Evolutionary conservation across 2,888 invertebrate species (phyloP), one percentile per base, ranked within the genome.

Genomic region (Stramonita haemastoma): DNA sequence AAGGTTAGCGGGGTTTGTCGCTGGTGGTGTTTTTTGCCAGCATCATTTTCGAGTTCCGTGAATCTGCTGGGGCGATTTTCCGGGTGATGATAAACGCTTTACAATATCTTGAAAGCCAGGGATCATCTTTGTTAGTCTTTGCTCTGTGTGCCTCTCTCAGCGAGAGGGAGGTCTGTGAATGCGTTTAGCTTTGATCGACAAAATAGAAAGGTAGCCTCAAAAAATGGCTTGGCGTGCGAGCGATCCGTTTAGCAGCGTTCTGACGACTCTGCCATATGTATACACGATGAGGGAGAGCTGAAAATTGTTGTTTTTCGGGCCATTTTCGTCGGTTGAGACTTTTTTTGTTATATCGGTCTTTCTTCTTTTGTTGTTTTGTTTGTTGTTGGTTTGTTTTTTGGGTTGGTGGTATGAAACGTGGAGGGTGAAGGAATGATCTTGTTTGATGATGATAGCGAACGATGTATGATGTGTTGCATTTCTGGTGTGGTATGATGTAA

Each of bases 91-190:
- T 86, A 86, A 86, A 66, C 86, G 66, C 86, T 86, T 86, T 66
- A 86, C 86, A 86, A 60, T 66, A 13, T 66, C 66, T 66, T 86
- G 60, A 34, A 86, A 85, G 66, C 66, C 60, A 32, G 1, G 86
- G 86, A 86, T 86, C 86, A 86, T 22, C 86, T 86, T 86, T 86
- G 86, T 86, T 86, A 86, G 86, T 86, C 86, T 86, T 60, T 57
- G 60, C 86, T 86, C 19, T 32, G 57, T 86, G 86, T 22, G 34
- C 34, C 2, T 13, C 29, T n/a, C 19, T 13, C 66, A 1, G 86
- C n/a, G 26, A 29, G 86, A 22, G 17, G 29, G 19, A 11, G 34
- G 22, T 29, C 32, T 86, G 86, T 86, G 86, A 66, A 86, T 86
- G 60, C 86, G 66, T 34, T 86, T 86, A 57, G 29, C 85, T 85